Evolutionary conservation across 2,888 invertebrate genomes (phyloP).

Genomic region (Spodoptera exigua): DNA sequence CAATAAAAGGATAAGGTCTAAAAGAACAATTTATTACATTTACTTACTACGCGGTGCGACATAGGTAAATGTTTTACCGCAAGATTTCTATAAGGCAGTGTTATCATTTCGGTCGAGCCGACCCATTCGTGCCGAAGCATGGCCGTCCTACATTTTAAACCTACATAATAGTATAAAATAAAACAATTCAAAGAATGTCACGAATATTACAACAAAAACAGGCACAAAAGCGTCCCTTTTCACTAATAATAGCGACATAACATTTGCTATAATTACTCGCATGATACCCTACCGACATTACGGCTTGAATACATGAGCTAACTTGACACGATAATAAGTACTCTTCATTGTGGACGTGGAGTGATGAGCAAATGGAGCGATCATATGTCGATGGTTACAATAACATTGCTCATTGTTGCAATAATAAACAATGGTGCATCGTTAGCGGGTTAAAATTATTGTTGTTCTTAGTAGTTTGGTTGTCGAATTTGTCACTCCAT

Average conservation of each 20-base stretch:
- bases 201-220: background rate
- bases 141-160: no score
- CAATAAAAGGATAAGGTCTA: no score
- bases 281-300: conserved; percentile 7
- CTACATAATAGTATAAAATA: no score
- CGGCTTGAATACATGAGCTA: conserved; percentile 17
- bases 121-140: no score
- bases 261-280: conserved; percentile 19
- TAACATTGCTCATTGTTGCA: background rate
- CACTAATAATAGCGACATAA: background rate
- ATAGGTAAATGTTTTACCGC: no score
- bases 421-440: conserved; percentile 7
- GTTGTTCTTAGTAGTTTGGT: no score
- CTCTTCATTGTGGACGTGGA: conserved; percentile 18
- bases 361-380: conserved; percentile 18
- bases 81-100: no score
- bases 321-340: conserved; percentile 45
- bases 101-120: no score
- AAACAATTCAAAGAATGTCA: no score
- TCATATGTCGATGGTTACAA: conserved; percentile 3
- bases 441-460: background rate
- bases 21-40: no score
- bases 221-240: background rate
- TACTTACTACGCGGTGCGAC: no score
- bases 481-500: no score